phyloP scores from a whole-genome alignment of 2,888 invertebrate genomes.

The Caradrina clavipalpis region DNA sequence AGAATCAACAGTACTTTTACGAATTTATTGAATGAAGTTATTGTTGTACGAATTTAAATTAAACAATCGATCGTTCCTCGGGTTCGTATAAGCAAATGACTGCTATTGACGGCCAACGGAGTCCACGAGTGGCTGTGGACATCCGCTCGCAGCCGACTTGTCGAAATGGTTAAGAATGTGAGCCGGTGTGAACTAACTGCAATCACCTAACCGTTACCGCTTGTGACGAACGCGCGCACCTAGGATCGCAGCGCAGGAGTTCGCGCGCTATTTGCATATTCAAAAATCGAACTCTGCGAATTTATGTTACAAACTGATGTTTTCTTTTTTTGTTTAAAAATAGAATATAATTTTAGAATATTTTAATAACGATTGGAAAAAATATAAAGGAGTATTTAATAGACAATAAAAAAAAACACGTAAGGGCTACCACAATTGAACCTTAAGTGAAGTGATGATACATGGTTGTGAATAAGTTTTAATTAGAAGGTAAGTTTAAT shows the following conservation, averaged over 20 bases:
- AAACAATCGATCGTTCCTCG: constrained; percentile 68
- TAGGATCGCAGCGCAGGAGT: constrained; percentile 66
- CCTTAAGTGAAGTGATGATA: constrained; percentile 74
- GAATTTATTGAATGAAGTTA: constrained; percentile 46
- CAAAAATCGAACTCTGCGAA: constrained; percentile 60
- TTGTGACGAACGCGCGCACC: constrained; percentile 81
- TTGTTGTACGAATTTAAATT: constrained; percentile 45
- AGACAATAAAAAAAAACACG: constrained; percentile 29
- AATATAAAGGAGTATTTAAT: constrained; percentile 15
- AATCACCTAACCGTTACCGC: constrained; percentile 83
- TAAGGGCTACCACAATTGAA: constrained; percentile 57
- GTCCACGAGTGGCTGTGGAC: constrained; percentile 71
- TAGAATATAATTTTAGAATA: constrained; percentile 7
- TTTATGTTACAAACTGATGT: constrained; percentile 26
- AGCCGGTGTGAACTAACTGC: constrained; percentile 81
- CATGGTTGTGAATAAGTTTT: constrained; percentile 76
- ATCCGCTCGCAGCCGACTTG: constrained; percentile 80
- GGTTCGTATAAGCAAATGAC: constrained; percentile 60
- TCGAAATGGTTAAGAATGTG: constrained; percentile 85
- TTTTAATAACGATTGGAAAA: neutral
- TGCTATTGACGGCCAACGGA: constrained; percentile 68
- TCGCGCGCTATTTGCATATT: constrained; percentile 71
- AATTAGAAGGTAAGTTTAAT: constrained; percentile 72
- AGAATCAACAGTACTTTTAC: constrained; percentile 38
- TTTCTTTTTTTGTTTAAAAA: constrained; percentile 15